Evolutionary conservation across 2,888 invertebrate genomes (phyloP).

Genomic region (Caenorhabditis sp.): DNA sequence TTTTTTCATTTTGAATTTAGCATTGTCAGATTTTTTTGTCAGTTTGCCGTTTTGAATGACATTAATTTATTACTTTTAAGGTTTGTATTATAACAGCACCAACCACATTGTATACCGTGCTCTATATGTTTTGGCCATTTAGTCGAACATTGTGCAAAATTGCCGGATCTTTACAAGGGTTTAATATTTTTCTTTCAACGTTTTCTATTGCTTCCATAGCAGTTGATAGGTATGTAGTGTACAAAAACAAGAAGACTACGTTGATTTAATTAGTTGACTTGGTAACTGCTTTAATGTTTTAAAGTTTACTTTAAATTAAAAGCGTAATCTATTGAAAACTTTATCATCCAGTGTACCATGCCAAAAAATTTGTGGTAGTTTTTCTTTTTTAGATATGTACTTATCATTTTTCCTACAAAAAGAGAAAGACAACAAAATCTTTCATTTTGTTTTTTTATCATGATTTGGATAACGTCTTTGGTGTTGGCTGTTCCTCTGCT

Average conservation of each 20-base stretch:
- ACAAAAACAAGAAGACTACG: not conserved
- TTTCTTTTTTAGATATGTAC: slow-evolving; percentile 80
- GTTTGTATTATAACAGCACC: slow-evolving; percentile 94
- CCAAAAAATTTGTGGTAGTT: no score
- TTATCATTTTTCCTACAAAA: slow-evolving; percentile 82
- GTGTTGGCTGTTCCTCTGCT: slow-evolving; percentile 79
- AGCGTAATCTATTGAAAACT: no score
- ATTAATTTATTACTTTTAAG: slow-evolving; percentile 72
- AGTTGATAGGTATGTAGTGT: slow-evolving; percentile 81
- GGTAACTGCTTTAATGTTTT: no score
- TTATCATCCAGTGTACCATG: no score
- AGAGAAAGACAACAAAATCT: slow-evolving; percentile 84
- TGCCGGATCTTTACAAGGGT: slow-evolving; percentile 90
- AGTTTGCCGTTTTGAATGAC: slow-evolving; percentile 28
- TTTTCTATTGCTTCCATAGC: slow-evolving; percentile 94
- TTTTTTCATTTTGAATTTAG: slow-evolving; percentile 82
- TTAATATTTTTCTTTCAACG: slow-evolving; percentile 94
- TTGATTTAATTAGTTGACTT: no score
- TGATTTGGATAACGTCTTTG: slow-evolving; percentile 85
- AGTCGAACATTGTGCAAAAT: slow-evolving; percentile 92
- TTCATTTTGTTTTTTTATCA: slow-evolving; percentile 84
- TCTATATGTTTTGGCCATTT: slow-evolving; percentile 92
- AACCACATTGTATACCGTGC: slow-evolving; percentile 91
- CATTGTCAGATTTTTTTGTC: slow-evolving; percentile 81
- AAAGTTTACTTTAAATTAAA: no score